Base-by-base conservation (phyloP, 2,113 vertebrate genomes). In the Corynorhinus townsendii region DNA sequence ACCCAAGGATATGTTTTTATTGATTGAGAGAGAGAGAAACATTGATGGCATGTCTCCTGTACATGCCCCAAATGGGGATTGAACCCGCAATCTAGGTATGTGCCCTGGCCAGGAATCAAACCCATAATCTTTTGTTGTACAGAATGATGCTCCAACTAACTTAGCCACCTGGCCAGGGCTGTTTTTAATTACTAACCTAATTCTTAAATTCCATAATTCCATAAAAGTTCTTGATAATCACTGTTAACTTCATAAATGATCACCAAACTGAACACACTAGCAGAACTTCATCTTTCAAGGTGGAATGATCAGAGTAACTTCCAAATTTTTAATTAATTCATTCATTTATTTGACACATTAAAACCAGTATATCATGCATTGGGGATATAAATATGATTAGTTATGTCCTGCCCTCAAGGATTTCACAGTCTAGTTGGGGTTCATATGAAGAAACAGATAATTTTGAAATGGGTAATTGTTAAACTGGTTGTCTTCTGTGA, bases 381-480 rank as follows among this genome's bases (percentile, higher is more conserved):
- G 11, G 43, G 33, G 88, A 69, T 56, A 90, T 79, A 90, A 40
- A 95, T 59, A 71, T 66, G 17, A 92, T 92, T 93, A 82, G 15
- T 73, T 75, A 49, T 11, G 83, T 59, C 10, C 14, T 81, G 26
- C 5, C 10, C 10, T 83, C 24, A 33, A 81, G 28, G 28, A 94
- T 89, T 86, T 83, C 28, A 72, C 4, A 64, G 3, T 43, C 11
- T 72, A 75, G 14, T 33, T 93, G 17, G 54, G 33, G 47, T 20
- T 19, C 26, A 88, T n/a, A 64, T 4, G 79, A 83, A 6, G 54
- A 86, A 80, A 83, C 1, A 35, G 24, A 81, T 86, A 5, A 95
- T 91, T 90, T 56, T 15, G 66, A 62, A 92, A 82, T 33, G 4
- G 3, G 8, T 59, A 49, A 20, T n/a, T 86, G 11, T 76, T 71